phyloP scores from a whole-genome alignment of 92 coral and sea anemone species.

The Parazoanthus darwini region DNA sequence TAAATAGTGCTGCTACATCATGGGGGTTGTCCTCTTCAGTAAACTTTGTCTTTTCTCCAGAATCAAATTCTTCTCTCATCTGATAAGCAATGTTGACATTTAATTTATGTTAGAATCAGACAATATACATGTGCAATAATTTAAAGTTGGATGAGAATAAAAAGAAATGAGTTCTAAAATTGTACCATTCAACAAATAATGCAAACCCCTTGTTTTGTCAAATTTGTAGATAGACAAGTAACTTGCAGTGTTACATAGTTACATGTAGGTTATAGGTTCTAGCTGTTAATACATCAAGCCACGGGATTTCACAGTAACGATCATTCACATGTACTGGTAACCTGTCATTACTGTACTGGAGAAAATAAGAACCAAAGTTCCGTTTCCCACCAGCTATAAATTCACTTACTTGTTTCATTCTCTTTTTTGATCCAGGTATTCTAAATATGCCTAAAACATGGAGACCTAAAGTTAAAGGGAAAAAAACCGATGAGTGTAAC shows the following conservation, averaged over 20 bases:
- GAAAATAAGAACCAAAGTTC: too few species aligned
- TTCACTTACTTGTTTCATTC: constrained; percentile 87
- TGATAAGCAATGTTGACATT: constrained; percentile 21
- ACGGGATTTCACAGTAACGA: too few species aligned
- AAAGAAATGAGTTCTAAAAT: too few species aligned
- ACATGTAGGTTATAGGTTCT: too few species aligned
- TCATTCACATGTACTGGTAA: too few species aligned
- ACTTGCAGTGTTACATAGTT: too few species aligned
- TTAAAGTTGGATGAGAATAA: neutral
- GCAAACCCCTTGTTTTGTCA: too few species aligned
- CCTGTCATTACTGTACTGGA: too few species aligned
- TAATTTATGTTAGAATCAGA: neutral
- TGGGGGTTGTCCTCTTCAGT: constrained; percentile 94
- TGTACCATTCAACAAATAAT: too few species aligned
- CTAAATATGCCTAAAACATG: constrained; percentile 94
- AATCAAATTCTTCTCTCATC: constrained; percentile 94
- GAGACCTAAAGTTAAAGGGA: constrained; percentile 63
- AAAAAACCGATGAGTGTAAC: neutral
- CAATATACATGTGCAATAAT: neutral
- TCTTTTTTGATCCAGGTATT: constrained; percentile 93
- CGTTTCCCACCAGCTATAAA: neutral
- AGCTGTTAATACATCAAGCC: too few species aligned
- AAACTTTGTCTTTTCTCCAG: constrained; percentile 85
- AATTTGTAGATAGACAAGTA: too few species aligned
- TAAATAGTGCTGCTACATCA: constrained; percentile 98